phyloP scores from a whole-genome alignment of 2,797 vertebrate genomes.

The Pantherophis vulpinus region DNA sequence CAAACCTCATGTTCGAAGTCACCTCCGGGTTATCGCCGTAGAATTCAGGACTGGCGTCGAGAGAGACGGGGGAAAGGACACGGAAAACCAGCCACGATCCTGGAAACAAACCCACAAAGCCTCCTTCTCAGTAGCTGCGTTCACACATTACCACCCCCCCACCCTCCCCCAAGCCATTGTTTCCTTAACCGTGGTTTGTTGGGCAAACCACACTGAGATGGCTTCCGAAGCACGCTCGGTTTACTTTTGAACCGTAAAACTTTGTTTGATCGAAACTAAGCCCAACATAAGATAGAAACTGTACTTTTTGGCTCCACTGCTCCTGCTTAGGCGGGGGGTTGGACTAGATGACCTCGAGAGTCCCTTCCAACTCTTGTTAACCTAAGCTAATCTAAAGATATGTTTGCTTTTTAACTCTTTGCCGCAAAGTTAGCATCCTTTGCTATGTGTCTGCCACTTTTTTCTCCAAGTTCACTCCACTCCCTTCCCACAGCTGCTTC shows the following conservation, averaged over 20 bases:
- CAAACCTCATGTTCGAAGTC: background rate
- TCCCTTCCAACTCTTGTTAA: too few relatives aligned
- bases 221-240: background rate
- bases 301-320: background rate
- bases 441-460: background rate
- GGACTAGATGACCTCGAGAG: too few relatives aligned
- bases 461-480: background rate
- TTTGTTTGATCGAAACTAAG: background rate
- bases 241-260: background rate
- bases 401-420: background rate
- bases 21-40: background rate
- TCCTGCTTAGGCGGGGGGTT: too few relatives aligned
- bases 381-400: background rate
- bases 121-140: background rate
- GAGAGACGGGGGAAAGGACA: background rate
- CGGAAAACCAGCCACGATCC: background rate
- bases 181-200: background rate
- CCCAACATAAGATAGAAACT: background rate
- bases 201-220: background rate
- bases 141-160: background rate
- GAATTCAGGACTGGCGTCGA: background rate
- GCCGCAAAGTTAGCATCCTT: background rate
- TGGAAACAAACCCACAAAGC: background rate
- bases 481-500: background rate
- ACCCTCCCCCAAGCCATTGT: background rate